phyloP scores from a whole-genome alignment of 2,888 invertebrate genomes.

The Portevinia maculata region DNA sequence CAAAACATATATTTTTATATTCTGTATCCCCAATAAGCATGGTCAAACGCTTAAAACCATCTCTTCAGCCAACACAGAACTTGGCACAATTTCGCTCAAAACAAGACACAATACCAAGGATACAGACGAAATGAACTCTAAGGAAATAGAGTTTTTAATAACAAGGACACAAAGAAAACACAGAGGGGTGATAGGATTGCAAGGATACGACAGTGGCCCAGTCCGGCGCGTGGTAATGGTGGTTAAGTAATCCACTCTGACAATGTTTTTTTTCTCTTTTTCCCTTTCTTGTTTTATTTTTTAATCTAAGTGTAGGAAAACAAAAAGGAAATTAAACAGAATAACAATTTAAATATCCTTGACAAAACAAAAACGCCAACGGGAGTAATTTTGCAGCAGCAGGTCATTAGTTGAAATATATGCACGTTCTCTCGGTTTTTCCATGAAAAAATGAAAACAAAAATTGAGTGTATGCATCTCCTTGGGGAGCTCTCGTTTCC shows the following conservation, averaged over 20 bases:
- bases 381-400: constrained; percentile 62
- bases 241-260: constrained; percentile 62
- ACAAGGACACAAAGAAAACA: constrained; percentile 34
- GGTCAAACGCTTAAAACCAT: constrained; percentile 49
- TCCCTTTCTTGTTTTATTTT: background rate
- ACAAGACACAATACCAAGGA: constrained; percentile 46
- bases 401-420: constrained; percentile 20
- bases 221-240: constrained; percentile 41
- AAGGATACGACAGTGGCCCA: constrained; percentile 37
- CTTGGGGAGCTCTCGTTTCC: constrained; percentile 44
- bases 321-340: constrained; percentile 55
- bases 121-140: constrained; percentile 34
- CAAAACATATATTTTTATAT: constrained; percentile 41
- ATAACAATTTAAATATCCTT: constrained; percentile 65
- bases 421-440: constrained; percentile 14
- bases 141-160: constrained; percentile 58
- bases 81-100: constrained; percentile 40
- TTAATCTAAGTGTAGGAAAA: background rate
- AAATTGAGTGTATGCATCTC: constrained; percentile 24
- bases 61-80: constrained; percentile 15
- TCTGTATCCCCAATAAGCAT: constrained; percentile 43
- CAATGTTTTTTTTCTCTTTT: constrained; percentile 39
- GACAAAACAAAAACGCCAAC: constrained; percentile 49
- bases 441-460: background rate
- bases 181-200: constrained; percentile 19